These are phyloP conservation scores for Lordiphosa collinella DNA, from an alignment of 1,140 invertebrate genomes.

Conservation along the genomic window DNA sequence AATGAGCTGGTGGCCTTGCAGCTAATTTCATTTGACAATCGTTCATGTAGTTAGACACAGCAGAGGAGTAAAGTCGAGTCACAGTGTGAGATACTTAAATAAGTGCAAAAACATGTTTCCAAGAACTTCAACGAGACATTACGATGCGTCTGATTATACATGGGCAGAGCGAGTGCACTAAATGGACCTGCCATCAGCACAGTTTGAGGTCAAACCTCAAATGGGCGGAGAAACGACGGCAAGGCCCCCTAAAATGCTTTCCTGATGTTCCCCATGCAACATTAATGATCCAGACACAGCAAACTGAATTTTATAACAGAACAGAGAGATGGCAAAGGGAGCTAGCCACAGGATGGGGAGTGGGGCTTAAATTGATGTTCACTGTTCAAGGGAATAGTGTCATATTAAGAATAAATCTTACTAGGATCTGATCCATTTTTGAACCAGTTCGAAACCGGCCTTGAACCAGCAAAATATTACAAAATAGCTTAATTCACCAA, in stretches of 20 bases:
- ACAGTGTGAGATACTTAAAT: conserved; percentile 27
- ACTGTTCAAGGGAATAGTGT: no score
- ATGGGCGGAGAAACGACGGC: no score
- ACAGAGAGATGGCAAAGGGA: no score
- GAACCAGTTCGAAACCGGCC: no score
- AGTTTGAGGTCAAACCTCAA: conserved; percentile 26
- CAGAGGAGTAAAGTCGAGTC: neutral
- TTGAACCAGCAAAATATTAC: no score
- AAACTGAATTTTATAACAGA: no score
- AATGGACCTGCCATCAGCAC: conserved; percentile 31
- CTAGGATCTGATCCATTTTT: no score
- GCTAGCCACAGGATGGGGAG: no score
- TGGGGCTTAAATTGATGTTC: no score
- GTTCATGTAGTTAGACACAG: conserved; percentile 19
- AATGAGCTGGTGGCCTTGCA: conserved; percentile 54
- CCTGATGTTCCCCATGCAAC: neutral
- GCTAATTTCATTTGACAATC: conserved; percentile 72
- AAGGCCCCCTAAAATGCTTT: neutral
- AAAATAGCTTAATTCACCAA: no score
- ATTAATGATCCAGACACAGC: conserved; percentile 2
- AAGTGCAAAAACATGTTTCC: conserved; percentile 74
- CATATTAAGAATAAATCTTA: no score
- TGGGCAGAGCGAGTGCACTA: conserved; percentile 47
- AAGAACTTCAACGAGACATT: conserved; percentile 20
- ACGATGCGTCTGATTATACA: conserved; percentile 22